Base-by-base conservation (phyloP, 1,140 invertebrate genomes). In the Elysia chlorotica region DNA sequence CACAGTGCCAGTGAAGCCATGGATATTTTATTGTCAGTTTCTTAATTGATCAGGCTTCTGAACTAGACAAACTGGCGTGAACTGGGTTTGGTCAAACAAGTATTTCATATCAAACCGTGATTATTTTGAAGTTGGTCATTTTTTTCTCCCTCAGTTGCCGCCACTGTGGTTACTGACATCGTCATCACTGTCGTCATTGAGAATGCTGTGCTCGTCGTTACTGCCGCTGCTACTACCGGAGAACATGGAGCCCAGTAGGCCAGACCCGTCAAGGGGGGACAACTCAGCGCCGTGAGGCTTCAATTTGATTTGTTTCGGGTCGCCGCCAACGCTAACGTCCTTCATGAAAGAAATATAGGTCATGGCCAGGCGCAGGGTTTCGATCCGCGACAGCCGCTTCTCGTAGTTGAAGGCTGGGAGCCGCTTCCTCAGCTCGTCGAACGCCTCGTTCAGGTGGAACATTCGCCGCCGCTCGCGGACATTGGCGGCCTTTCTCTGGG, bases 331-430 rank as follows among this genome's bases (percentile, higher is more conserved):
- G 6, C 97, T 88, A 17, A 99, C 88, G 83, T 99, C 96, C 67
- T 94, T 92, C 96, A 99, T 98, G 87, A 99, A 99, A 48, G 94
- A 93, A 78, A 98, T 98, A 86, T 98, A 98, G 38, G 94, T 95
- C 76, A 98, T 98, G 1, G 96, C 96, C 74, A 97, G 86, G 81
- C 95, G 93, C 0, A 98, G 89, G 0, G 96, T 98, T 87, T 98
- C 96, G 33, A 97, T 90, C 73, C 89, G 79, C 0, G 85, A 87
- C 70, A 87, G 76, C 41, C 82, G 76, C 62, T 84, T 85, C 53
- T 85, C 81, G 70, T 83, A 83, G 61, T 82, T 85, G 73, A 83
- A 82, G 5, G 83, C 82, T 1, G 85, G 86, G 17, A 87, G 77
- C 17, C 82, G 67, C 57, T 80, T 78, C 38, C 83, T 61, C 0